phyloP scores from a whole-genome alignment of 2,888 invertebrate genomes.

The Sminthurides aquaticus region DNA sequence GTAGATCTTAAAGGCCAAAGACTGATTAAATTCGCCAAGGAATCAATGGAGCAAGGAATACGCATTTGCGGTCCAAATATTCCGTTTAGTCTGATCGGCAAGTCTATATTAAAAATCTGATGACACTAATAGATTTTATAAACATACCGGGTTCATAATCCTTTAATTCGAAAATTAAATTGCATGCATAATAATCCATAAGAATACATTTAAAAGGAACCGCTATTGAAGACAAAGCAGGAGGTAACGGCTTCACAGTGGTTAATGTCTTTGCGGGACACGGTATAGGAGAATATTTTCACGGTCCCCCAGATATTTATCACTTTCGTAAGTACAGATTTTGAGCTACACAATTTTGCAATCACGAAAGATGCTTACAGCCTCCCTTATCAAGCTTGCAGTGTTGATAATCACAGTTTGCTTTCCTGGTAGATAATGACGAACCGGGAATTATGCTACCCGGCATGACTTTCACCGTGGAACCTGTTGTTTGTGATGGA shows the following conservation, averaged over 20 bases:
- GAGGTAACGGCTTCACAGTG: slow-evolving; percentile 57
- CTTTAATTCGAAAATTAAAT: not conserved
- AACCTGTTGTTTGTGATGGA: slow-evolving; percentile 78
- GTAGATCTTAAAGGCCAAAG: slow-evolving; percentile 66
- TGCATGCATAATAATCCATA: too few relatives aligned
- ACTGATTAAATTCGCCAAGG: slow-evolving; percentile 63
- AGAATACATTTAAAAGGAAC: too few relatives aligned
- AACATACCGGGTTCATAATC: not conserved
- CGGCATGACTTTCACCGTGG: slow-evolving; percentile 94
- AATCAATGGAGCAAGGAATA: slow-evolving; percentile 60
- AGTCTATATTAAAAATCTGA: not conserved
- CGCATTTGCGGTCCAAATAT: slow-evolving; percentile 53
- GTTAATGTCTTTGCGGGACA: slow-evolving; percentile 81
- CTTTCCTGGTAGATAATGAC: slow-evolving; percentile 29
- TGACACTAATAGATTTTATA: not conserved
- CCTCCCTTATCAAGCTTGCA: not conserved
- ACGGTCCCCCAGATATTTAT: slow-evolving; percentile 82
- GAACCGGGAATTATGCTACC: slow-evolving; percentile 56
- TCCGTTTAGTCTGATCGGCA: slow-evolving; percentile 52
- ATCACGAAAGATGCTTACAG: too few relatives aligned
- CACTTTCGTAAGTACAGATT: slow-evolving; percentile 60
- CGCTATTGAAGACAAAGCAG: slow-evolving; percentile 59
- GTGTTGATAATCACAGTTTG: not conserved
- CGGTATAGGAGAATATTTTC: slow-evolving; percentile 86
- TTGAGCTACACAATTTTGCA: too few relatives aligned